Evolutionary conservation across 2,888 invertebrate species (phyloP).

Genomic region (Labia minor): DNA sequence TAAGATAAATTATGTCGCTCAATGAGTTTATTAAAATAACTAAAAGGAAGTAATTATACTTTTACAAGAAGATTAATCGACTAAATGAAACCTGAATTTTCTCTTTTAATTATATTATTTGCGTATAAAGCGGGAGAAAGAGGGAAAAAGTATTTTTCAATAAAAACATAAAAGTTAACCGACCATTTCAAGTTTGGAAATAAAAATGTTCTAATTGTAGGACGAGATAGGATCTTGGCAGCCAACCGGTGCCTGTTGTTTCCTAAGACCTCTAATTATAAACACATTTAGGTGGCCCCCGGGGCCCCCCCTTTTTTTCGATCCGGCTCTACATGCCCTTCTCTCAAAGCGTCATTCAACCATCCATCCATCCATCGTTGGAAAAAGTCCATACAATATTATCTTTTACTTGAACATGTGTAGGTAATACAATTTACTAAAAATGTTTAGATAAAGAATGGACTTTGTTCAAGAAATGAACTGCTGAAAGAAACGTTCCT

Average conservation of each 20-base stretch:
- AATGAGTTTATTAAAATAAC: slow-evolving; percentile 3
- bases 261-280: slow-evolving; percentile 3
- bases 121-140: neutral
- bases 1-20: slow-evolving; percentile 3
- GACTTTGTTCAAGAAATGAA: neutral
- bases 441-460: neutral
- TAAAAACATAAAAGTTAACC: slow-evolving; percentile 13
- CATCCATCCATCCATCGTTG: neutral
- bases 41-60: neutral
- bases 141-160: neutral
- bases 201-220: neutral
- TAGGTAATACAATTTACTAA: no score
- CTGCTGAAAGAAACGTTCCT: neutral
- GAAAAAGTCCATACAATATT: neutral
- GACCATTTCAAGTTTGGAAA: slow-evolving; percentile 13
- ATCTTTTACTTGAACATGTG: neutral
- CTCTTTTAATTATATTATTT: slow-evolving; percentile 1
- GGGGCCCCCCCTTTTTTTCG: neutral
- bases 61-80: neutral
- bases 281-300: slow-evolving; percentile 7
- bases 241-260: slow-evolving; percentile 13
- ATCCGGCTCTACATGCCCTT: neutral
- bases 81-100: neutral
- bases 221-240: neutral
- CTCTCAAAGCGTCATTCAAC: neutral